Conservation (phyloP, 1,140 invertebrate genomes). For the Drosophila pectinifera region DNA sequence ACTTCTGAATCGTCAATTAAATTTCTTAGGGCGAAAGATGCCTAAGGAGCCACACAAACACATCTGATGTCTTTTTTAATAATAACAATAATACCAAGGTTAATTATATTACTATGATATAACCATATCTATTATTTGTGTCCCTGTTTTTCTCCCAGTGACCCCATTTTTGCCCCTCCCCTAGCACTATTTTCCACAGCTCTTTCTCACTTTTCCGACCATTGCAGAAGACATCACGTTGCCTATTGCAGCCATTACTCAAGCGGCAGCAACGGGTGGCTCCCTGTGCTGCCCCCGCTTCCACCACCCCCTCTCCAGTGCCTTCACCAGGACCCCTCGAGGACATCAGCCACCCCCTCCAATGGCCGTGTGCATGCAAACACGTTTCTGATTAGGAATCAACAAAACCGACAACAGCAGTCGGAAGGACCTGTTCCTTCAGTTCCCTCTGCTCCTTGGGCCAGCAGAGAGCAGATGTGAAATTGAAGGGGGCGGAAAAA, state of each 20-base stretch:
- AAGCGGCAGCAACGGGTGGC: slow-evolving; percentile 40
- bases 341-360: neutral
- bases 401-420: slow-evolving; percentile 49
- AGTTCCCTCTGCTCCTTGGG: neutral
- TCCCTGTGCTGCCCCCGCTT: neutral
- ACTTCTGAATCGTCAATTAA: too few relatives aligned
- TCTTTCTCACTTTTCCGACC: slow-evolving; percentile 17
- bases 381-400: slow-evolving; percentile 55
- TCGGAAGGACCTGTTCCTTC: slow-evolving; percentile 28
- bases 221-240: slow-evolving; percentile 40
- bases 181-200: neutral
- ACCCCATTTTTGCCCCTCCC: neutral
- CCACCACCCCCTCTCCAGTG: neutral
- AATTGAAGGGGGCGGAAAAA: neutral
- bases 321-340: neutral
- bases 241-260: slow-evolving; percentile 52
- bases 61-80: too few relatives aligned
- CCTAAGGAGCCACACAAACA: too few relatives aligned
- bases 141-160: neutral
- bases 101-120: neutral
- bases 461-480: slow-evolving; percentile 20
- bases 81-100: too few relatives aligned
- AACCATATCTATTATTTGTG: neutral
- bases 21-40: too few relatives aligned
- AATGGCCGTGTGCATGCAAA: slow-evolving; percentile 37